These are phyloP conservation scores for Thecocarcelia acutangulata DNA, from an alignment of 2,888 invertebrate species.

Conservation along the genomic window DNA sequence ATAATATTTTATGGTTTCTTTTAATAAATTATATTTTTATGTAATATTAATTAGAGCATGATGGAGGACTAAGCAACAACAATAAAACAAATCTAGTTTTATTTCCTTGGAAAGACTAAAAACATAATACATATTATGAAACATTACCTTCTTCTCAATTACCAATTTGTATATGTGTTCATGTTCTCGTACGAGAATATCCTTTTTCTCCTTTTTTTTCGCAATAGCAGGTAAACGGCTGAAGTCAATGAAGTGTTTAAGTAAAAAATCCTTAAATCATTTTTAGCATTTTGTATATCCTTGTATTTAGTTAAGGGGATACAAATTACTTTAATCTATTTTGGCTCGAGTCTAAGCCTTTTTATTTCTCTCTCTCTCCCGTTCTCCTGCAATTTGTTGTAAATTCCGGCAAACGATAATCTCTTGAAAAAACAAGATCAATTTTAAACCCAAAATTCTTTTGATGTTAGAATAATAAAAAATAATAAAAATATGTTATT, in stretches of 20 bases:
- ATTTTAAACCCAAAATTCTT: constrained; percentile 57
- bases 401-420: constrained; percentile 69
- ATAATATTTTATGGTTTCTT: not conserved
- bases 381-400: not conserved
- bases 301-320: constrained; percentile 54
- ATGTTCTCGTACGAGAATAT: not conserved
- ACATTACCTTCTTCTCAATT: constrained; percentile 28
- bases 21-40: not conserved
- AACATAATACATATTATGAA: constrained; percentile 44
- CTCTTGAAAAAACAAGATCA: constrained; percentile 77
- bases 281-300: constrained; percentile 18
- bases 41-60: constrained; percentile 46
- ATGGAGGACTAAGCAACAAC: not conserved
- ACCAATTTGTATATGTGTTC: not conserved
- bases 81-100: constrained; percentile 17
- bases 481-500: constrained; percentile 65
- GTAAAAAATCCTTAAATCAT: constrained; percentile 11
- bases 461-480: constrained; percentile 53
- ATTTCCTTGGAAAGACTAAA: not conserved
- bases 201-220: not conserved
- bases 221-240: constrained; percentile 47
- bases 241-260: constrained; percentile 8
- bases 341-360: constrained; percentile 76
- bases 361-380: not conserved
- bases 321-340: constrained; percentile 74